Evolutionary conservation across 92 coral and sea anemone genomes (phyloP), one percentile per base, ranked within the genome.

Genomic region (Phenganax subtilis): DNA sequence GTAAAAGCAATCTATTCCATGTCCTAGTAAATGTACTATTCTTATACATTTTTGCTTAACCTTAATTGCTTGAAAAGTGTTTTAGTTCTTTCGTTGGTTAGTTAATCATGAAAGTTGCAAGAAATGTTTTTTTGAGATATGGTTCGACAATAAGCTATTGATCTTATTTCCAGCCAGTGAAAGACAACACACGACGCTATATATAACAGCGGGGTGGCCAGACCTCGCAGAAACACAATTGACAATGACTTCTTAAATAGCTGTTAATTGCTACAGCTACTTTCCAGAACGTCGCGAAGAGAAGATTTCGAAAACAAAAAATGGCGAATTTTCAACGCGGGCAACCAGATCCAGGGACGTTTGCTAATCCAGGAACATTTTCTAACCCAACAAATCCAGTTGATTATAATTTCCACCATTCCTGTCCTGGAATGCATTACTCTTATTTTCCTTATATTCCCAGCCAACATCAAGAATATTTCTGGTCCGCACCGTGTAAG

Each of bases 181-280:
- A 76, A 20, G 81, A 47, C 70, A 17, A 27, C 81, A 76, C 81
- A 76, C 81, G 81, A 76, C 58, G 81, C 60, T 11, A 56, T 10
- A 55, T 76, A 27, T 25, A 76, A 8, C 81, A 57, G 56, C 81
- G 44, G 81, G 81, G 81, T 57, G 81, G 64, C 81, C 81, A 57
- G 70, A 76, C 81, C 31, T n/a, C 54, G 70, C 81, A 58, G 9
- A 55, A 76, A 25, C 47, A 29, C 60, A 57, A 29, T 31, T n/a
- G 47, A 30, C 29, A 79, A 79, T 79, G 58, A 17, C n/a, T 63
- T 54, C 74, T 64, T 79, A 79, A 79, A 79, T 65, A 64, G 83
- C 51, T 79, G 83, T 79, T 79, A 79, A 79, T 79, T 79, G 74
- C 83, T 60, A 79, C 83, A 79, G 73, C 65, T 79, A 25, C 0